Evolutionary conservation across 1,140 invertebrate genomes (phyloP), one percentile per base, ranked within the genome.

Genomic region (Dufourea novaeangliae): DNA sequence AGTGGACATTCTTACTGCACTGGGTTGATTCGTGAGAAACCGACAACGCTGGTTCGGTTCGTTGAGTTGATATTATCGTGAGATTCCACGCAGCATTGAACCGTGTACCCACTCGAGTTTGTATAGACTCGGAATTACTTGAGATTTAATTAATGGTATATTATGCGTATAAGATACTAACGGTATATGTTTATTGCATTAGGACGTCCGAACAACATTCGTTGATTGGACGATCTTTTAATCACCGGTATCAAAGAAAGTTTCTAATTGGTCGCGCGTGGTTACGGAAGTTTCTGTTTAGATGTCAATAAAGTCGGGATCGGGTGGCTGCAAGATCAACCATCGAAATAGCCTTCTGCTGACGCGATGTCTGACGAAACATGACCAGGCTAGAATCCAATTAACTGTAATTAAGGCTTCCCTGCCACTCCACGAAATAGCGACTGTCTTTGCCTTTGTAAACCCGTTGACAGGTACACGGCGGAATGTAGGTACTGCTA

Each of bases 391-490:
- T 54, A 34, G 63, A 73, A 73, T 73, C 46, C 71, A 50, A 63
- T 73, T 73, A 73, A 25, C 59, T 17, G 50, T 63, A 73, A 73
- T 82, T 80, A 80, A 76, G 67, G 59, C 39, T 74, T 68, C 63
- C 71, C 44, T 22, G 27, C 10, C 61, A 54, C 41, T 66, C 66
- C 54, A 17, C 44, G 59, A 59, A 41, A 64, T 44, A 25, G 37
- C 54, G 2, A 61, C 57, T 73, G 62, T 57, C 64, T 46, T 39
- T 46, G 41, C 61, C 41, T 63, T 66, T 37, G 57, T 29, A n/a
- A 11, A 37, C n/a, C 17, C 57, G 57, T 34, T 22, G 20, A 20
- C 34, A 37, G 17, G 2, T 3, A 22, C 0, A 37, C 34, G 7
- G 20, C 37, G 29, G 32, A 37, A 37, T 37, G 32, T 32, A n/a